phyloP scores from a whole-genome alignment of 2,888 invertebrate species.

The Lydus trimaculatus region DNA sequence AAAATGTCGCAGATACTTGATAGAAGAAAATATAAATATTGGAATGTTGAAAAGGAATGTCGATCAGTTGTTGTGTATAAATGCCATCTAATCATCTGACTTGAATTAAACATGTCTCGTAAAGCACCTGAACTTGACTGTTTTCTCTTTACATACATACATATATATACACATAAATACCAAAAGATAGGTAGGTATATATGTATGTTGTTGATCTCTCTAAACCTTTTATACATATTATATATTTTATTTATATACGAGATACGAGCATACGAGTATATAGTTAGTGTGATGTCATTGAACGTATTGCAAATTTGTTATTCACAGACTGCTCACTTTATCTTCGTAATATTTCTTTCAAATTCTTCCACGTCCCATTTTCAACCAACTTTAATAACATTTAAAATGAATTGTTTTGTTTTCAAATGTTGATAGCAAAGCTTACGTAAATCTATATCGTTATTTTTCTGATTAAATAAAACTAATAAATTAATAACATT shows the following conservation, averaged over 20 bases:
- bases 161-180: not conserved
- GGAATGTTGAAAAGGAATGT: constrained; percentile 40
- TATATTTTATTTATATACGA: constrained; percentile 38
- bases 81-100: constrained; percentile 45
- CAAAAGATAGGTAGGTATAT: constrained; percentile 18
- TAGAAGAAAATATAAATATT: constrained; percentile 1
- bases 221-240: constrained; percentile 2
- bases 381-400: constrained; percentile 51
- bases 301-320: constrained; percentile 56
- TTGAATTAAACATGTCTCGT: constrained; percentile 55
- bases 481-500: too few species aligned
- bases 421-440: not conserved
- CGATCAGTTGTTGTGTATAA: constrained; percentile 36
- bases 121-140: constrained; percentile 47
- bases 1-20: not conserved
- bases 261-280: too few species aligned
- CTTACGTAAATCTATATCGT: not conserved
- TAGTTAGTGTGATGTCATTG: constrained; percentile 52
- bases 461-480: not conserved
- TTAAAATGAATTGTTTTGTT: constrained; percentile 48
- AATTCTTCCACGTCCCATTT: constrained; percentile 51
- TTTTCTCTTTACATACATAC: constrained; percentile 1
- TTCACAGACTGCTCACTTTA: constrained; percentile 49
- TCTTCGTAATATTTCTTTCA: constrained; percentile 47
- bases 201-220: constrained; percentile 22